Percentiles rank a stretch among this genome's conserved stretches.
Evolutionary conservation across 2,113 vertebrate species (phyloP).

Genomic region (Pyrgilauda ruficollis): DNA sequence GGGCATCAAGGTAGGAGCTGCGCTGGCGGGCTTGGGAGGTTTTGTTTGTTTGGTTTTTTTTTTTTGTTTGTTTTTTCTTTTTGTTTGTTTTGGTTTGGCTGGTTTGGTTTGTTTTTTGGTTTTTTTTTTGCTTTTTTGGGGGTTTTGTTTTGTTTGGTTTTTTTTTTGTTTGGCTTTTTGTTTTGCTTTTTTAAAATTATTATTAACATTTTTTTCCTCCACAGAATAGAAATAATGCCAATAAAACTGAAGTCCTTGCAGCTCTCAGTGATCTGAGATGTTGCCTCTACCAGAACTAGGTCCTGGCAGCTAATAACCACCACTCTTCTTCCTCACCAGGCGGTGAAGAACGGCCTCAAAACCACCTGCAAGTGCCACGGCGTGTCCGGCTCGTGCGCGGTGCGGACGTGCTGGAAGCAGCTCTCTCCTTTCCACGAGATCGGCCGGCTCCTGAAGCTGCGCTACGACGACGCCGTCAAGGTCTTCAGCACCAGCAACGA

Average conservation of each 20-base stretch:
- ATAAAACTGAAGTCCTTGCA: not conserved
- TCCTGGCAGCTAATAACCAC: not conserved
- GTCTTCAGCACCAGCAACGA: slow-evolving; percentile 92
- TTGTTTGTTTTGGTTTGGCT: no score
- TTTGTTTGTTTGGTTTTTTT: no score
- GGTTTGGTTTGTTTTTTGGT: no score
- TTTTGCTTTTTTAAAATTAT: not conserved
- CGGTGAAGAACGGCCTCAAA: slow-evolving; percentile 93
- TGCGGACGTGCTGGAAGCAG: slow-evolving; percentile 98
- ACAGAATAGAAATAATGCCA: not conserved
- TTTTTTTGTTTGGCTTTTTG: not conserved
- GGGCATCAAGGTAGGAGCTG: slow-evolving; percentile 86
- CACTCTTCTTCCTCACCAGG: slow-evolving; percentile 66
- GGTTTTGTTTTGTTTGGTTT: not conserved
- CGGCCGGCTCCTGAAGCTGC: slow-evolving; percentile 86
- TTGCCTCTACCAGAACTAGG: not conserved
- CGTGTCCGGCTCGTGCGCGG: slow-evolving; percentile 93
- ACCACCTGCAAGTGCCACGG: slow-evolving; percentile 98
- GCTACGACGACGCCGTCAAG: slow-evolving; percentile 85
- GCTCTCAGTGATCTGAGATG: not conserved
- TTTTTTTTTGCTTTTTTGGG: no score
- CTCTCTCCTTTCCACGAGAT: slow-evolving; percentile 94
- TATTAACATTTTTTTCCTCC: not conserved
- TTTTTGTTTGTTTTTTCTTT: no score
- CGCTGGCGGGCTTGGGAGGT: not conserved